Evolutionary conservation across 1,140 invertebrate genomes (phyloP), one percentile per base, ranked within the genome.

Genomic region (Drosophila funebris): DNA sequence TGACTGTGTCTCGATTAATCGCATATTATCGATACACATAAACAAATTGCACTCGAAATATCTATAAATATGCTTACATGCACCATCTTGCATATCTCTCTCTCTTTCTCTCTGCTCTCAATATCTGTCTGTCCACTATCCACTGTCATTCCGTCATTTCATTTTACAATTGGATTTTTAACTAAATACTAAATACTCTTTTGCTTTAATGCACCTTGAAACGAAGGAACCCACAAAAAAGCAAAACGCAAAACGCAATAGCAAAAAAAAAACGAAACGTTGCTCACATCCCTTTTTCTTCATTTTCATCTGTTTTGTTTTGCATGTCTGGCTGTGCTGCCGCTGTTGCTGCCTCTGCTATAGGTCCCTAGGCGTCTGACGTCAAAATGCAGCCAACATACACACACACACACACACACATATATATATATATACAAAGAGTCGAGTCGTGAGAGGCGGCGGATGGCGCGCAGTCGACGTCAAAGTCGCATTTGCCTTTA

Each of bases 311-410:
- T 63, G 53, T 70, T 46, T 24, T 52, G 58, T 71, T 85, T 80
- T 85, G 67, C 73, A 81, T 87, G 82, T 85, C 82, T 87, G 83
- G 67, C 27, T 61, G 7, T 36, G 18, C 13, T 44, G 29, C 44
- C 39, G 3, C 39, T 69, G 46, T 44, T 20, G 46, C 64, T 36
- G 54, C 39, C 54, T 44, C 46, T 18, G 36, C 48, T 44, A 53
- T 16, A 60, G 37, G 39, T 74, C 50, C 48, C 54, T 54, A 75
- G 67, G 78, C 67, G 63, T 78, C 67, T 87, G 78, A 83, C 78
- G 80, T 82, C 80, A 83, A 83, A 82, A 82, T 83, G 78, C 80
- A 83, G 37, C 66, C 71, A 60, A 48, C 61, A 52, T n/a, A 56
- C 56, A 60, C n/a, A 33, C 44, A 60, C 14, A 62, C 73, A 58